phyloP scores from a whole-genome alignment of 2,888 invertebrate genomes.

The Morinoia aosen region DNA sequence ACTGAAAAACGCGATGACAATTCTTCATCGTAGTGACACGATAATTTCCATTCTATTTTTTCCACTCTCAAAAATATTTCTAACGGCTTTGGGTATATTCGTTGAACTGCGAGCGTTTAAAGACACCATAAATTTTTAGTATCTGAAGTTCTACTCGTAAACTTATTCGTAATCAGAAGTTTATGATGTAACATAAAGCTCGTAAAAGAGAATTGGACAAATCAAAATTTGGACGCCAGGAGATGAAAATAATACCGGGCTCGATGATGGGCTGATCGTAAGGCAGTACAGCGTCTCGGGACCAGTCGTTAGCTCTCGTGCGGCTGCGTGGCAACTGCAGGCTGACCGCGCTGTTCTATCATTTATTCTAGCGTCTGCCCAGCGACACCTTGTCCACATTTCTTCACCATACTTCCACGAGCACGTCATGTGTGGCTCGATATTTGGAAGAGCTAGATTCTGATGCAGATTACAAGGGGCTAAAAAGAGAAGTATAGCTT shows the following conservation, averaged over 20 bases:
- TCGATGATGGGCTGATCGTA: background rate
- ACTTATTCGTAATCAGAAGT: constrained; percentile 3
- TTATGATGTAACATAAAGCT: background rate
- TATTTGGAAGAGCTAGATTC: background rate
- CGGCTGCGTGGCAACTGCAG: background rate
- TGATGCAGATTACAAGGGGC: background rate
- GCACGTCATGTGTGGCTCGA: background rate
- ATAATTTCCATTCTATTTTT: background rate
- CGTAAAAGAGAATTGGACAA: background rate
- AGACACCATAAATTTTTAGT: constrained; percentile 8
- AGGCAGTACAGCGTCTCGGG: background rate
- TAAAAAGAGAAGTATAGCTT: background rate
- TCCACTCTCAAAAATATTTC: background rate
- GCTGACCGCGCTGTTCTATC: background rate
- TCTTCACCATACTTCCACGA: background rate
- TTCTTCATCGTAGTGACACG: background rate
- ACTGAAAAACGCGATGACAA: background rate
- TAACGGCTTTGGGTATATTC: background rate
- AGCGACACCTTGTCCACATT: background rate
- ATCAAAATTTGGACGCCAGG: background rate
- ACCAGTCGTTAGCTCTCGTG: background rate
- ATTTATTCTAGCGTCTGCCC: background rate
- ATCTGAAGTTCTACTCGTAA: constrained; percentile 12
- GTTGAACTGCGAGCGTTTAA: background rate
- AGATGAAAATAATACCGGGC: background rate